Evolutionary conservation across 2,113 vertebrate genomes (phyloP).

Genomic region (Sorex fumeus): DNA sequence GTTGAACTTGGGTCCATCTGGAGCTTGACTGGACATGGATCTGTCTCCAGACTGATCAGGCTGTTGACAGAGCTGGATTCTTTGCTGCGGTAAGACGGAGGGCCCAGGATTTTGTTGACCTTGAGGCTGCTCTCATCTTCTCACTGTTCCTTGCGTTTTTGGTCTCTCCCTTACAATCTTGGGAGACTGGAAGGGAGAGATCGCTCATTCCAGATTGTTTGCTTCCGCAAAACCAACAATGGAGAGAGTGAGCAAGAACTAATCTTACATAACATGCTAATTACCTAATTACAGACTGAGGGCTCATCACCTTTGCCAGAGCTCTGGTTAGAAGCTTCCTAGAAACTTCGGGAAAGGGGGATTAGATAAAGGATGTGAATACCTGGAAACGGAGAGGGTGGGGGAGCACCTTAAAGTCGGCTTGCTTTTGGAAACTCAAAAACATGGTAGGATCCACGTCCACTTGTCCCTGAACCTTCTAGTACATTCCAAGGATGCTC

Average conservation of each 20-base stretch:
- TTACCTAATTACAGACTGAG: not conserved
- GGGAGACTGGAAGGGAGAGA: no score
- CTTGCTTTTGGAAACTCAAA: not conserved
- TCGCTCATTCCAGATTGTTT: not conserved
- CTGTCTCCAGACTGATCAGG: not conserved
- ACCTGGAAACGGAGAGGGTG: not conserved
- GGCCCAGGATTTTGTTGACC: not conserved
- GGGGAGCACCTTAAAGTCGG: not conserved
- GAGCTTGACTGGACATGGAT: not conserved
- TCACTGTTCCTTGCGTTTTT: not conserved
- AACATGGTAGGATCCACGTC: not conserved
- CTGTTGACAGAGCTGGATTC: not conserved
- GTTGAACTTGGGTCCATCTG: no score
- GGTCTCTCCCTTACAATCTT: not conserved
- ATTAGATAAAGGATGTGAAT: not conserved
- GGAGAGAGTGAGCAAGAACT: not conserved
- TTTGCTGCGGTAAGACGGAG: not conserved
- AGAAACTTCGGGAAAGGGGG: not conserved
- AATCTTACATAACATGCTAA: not conserved
- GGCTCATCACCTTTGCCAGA: not conserved
- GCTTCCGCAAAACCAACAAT: not conserved
- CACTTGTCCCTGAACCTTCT: not conserved
- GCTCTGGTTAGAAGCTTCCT: not conserved
- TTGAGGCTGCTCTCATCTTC: not conserved
- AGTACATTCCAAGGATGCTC: not conserved